Conservation (phyloP, 2,113 vertebrate genomes). For the Hemichromis elongatus region DNA sequence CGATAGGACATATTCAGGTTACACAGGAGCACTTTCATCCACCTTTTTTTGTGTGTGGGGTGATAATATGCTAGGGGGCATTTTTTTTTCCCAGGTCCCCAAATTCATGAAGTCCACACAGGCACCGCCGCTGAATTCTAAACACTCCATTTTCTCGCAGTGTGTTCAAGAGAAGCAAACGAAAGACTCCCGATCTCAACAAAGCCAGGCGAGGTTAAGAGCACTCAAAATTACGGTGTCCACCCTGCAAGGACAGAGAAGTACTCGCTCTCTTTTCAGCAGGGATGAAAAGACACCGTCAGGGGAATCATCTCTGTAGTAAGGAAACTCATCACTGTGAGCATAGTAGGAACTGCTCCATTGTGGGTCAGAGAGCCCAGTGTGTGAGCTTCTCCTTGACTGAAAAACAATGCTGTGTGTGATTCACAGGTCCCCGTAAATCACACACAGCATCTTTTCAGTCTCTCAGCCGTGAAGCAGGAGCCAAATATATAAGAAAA, state of each 20-base stretch:
- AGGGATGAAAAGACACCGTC: slow-evolving; percentile 38
- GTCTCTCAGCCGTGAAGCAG: not conserved
- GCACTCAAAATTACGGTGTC: slow-evolving; percentile 42
- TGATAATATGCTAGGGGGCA: slow-evolving; percentile 27
- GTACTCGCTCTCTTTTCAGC: slow-evolving; percentile 35
- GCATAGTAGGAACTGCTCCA: slow-evolving; percentile 29
- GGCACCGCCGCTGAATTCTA: slow-evolving; percentile 2
- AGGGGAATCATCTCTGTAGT: slow-evolving; percentile 42
- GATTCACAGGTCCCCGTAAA: not conserved
- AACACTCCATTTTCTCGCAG: slow-evolving; percentile 44
- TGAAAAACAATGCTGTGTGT: not conserved
- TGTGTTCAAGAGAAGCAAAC: slow-evolving; percentile 16
- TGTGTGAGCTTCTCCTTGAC: slow-evolving; percentile 9
- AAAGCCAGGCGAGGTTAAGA: slow-evolving; percentile 57
- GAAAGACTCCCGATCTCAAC: slow-evolving; percentile 25
- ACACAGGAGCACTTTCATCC: slow-evolving; percentile 33
- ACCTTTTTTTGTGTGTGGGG: not conserved
- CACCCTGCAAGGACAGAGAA: slow-evolving; percentile 44
- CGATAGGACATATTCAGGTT: slow-evolving; percentile 52
- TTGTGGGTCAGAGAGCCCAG: slow-evolving; percentile 47
- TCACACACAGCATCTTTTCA: slow-evolving; percentile 12
- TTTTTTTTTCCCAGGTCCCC: slow-evolving; percentile 24
- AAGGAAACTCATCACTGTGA: slow-evolving; percentile 36
- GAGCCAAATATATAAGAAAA: not conserved
- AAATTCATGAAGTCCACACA: slow-evolving; percentile 34